phyloP scores from a whole-genome alignment of 2,888 invertebrate genomes.

The Megalurothrips usitatus region DNA sequence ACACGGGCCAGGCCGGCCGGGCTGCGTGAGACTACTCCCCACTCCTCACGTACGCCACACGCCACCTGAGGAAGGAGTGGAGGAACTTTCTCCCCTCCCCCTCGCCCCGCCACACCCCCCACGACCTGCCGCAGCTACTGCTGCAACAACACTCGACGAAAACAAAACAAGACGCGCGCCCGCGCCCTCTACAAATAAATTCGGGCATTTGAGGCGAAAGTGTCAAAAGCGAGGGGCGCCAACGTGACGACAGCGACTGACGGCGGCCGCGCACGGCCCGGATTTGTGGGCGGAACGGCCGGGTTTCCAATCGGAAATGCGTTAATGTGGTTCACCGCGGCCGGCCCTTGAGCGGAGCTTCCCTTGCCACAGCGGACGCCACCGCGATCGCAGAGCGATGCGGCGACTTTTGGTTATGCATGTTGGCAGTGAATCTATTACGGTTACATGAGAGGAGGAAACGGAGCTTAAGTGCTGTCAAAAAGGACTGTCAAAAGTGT shows the following conservation, averaged over 20 bases:
- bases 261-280: too few relatives aligned
- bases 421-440: not conserved
- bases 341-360: too few relatives aligned
- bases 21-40: not conserved
- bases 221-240: not conserved
- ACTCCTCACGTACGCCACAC: not conserved
- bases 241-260: not conserved
- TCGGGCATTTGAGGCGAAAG: not conserved
- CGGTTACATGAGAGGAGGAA: not conserved
- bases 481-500: conserved; percentile 21
- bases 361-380: too few relatives aligned
- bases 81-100: not conserved
- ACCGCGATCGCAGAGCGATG: too few relatives aligned
- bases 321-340: too few relatives aligned
- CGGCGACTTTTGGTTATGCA: too few relatives aligned
- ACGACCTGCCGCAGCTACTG: not conserved
- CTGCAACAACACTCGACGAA: not conserved
- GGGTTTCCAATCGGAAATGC: too few relatives aligned
- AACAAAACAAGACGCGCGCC: not conserved
- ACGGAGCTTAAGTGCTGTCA: conserved; percentile 16
- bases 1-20: not conserved
- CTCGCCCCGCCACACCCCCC: not conserved
- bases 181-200: not conserved
- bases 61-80: not conserved
- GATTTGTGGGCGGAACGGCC: too few relatives aligned